These are phyloP conservation scores for Colinus virginianus DNA, from an alignment of 2,113 vertebrate genomes.

Conservation along the genomic window DNA sequence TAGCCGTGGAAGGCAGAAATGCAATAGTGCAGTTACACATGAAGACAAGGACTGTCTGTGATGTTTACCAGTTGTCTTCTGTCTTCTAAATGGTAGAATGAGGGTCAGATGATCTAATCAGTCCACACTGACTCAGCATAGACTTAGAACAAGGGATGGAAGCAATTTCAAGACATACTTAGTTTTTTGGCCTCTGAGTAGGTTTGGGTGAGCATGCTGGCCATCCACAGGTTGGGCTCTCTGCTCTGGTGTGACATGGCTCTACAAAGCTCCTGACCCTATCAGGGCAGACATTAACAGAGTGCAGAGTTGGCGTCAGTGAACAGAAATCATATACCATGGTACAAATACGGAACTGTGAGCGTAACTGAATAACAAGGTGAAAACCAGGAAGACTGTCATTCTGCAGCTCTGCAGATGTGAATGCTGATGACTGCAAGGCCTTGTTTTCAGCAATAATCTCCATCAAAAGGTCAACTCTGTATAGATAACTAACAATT, in stretches of 20 bases:
- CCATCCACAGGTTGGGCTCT: not conserved
- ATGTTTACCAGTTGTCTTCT: not conserved
- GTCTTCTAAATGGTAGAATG: not conserved
- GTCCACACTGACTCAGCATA: not conserved
- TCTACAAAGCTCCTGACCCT: not conserved
- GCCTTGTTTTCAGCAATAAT: not conserved
- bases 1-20: fast-evolving
- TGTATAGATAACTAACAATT: not conserved
- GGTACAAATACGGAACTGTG: not conserved
- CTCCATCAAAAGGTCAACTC: not conserved
- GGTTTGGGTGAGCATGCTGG: fast-evolving
- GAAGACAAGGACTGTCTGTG: not conserved
- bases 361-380: not conserved
- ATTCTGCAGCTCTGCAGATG: not conserved
- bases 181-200: not conserved
- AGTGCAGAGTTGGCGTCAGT: not conserved
- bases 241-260: fast-evolving
- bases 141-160: not conserved
- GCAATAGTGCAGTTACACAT: fast-evolving
- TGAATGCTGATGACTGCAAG: not conserved
- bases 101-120: not conserved
- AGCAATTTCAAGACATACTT: not conserved
- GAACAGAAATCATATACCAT: not conserved
- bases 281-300: not conserved
- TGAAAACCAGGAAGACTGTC: not conserved